Evolutionary conservation across 2,797 vertebrate species (phyloP), one percentile per base, ranked within the genome.

Genomic region (Geotrypetes seraphini): DNA sequence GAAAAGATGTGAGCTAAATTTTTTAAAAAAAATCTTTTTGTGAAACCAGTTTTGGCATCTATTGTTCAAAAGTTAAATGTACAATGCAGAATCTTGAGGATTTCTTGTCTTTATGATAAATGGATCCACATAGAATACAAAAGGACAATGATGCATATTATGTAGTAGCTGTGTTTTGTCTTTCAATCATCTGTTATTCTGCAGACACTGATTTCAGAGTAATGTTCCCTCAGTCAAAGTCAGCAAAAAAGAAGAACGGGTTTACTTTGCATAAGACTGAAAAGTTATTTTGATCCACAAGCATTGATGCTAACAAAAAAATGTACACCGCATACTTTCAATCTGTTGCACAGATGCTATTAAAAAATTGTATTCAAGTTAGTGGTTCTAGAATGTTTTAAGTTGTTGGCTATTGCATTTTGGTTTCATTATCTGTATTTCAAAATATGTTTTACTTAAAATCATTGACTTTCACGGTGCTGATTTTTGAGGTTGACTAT

Each of bases 181-280:
- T 69, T 48, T 62, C 67, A 58, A 42, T 69, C 43, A 52, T 65
- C 47, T 27, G 31, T 34, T 31, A 29, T 68, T 56, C 57, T 70
- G 44, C 50, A 55, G 63, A 50, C 63, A 41, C 3, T 10, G 17
- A 56, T 66, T 51, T 46, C 16, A 56, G 55, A 56, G 42, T 67
- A 66, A 73, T 68, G 63, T 55, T 47, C 53, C 47, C 35, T 45
- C 43, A 31, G 38, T 45, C 30, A 15, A 19, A 37, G 16, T 23
- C 24, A 22, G n/a, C n/a, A n/a, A n/a, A n/a, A 23, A 7, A 0
- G 15, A 25, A 55, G 32, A 48, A 30, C 6, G 4, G 45, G 51
- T 50, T 63, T 64, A 57, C 62, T 60, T 73, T 64, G 29, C 54
- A 52, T 26, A 52, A 19, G 12, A 56, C 63, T 66, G 28, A 28